Conservation (phyloP, 1,140 invertebrate genomes). For the Formica exsecta region DNA sequence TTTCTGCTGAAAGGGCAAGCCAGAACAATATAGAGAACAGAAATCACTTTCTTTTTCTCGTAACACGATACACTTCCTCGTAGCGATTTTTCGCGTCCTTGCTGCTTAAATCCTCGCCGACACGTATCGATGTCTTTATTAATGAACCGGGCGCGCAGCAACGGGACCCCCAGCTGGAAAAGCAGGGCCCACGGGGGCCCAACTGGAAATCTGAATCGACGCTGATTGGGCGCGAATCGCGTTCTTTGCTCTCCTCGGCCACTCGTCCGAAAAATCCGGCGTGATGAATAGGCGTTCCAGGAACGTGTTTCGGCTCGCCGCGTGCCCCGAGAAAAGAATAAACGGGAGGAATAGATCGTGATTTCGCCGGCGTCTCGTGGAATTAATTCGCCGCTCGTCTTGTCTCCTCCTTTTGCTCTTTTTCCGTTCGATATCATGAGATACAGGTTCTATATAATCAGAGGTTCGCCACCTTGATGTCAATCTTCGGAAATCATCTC, state of each 20-base stretch:
- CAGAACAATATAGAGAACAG: neutral
- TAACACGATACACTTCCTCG: conserved; percentile 17
- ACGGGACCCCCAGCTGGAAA: conserved; percentile 63
- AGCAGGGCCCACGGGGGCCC: conserved; percentile 46
- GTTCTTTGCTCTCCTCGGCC: conserved; percentile 72
- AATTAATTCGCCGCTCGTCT: conserved; percentile 45
- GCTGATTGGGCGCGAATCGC: conserved; percentile 79
- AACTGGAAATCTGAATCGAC: conserved; percentile 80
- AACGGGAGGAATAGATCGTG: conserved; percentile 46
- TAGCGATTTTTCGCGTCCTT: conserved; percentile 42
- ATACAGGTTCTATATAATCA: conserved; percentile 19
- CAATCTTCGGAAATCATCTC: no score
- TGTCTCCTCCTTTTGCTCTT: neutral
- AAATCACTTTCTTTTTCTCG: neutral
- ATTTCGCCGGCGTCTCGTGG: conserved; percentile 43
- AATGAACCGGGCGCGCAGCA: conserved; percentile 71
- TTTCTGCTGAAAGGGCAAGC: no score
- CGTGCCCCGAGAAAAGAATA: conserved; percentile 67
- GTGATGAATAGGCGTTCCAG: conserved; percentile 81
- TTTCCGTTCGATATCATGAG: neutral
- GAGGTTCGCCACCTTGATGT: no score
- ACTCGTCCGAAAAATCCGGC: conserved; percentile 72
- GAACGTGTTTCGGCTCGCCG: conserved; percentile 74
- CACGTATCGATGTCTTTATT: conserved; percentile 80
- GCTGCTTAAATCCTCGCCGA: conserved; percentile 22